Percentiles rank a stretch among this genome's conserved stretches.
Evolutionary conservation across 2,797 vertebrate species (phyloP).

Genomic region (Urosaurus nigricauda): DNA sequence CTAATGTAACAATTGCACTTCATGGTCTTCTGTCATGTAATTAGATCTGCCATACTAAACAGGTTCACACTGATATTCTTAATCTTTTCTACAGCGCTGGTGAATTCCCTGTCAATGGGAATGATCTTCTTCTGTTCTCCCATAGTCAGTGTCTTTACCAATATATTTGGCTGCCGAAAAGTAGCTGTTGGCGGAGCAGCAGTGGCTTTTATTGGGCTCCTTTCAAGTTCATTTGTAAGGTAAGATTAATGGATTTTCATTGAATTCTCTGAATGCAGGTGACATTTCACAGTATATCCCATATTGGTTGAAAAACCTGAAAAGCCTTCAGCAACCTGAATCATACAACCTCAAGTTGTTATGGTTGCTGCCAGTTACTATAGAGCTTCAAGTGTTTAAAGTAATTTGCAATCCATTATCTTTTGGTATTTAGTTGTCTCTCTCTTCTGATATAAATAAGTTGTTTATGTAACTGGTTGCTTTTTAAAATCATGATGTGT

Average conservation of each 20-base stretch:
- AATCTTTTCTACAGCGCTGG: slow-evolving; percentile 87
- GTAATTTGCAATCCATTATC: background rate
- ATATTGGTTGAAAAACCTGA: background rate
- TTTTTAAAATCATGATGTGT: background rate
- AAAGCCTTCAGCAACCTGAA: background rate
- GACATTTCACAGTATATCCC: background rate
- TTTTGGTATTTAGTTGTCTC: background rate
- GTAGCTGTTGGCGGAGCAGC: slow-evolving; percentile 91
- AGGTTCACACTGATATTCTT: slow-evolving; percentile 29
- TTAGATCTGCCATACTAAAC: slow-evolving; percentile 7
- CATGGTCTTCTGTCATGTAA: background rate
- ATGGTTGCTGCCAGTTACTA: background rate
- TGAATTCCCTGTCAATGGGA: slow-evolving; percentile 95
- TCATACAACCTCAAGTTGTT: background rate
- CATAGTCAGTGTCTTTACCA: slow-evolving; percentile 94
- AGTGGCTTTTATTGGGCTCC: slow-evolving; percentile 87
- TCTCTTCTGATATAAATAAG: background rate
- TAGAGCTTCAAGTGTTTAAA: background rate
- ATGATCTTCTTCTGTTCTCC: slow-evolving; percentile 99
- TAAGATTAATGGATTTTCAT: slow-evolving; percentile 74
- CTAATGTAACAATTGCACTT: background rate
- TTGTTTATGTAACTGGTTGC: background rate
- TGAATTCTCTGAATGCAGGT: background rate
- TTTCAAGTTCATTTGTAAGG: slow-evolving; percentile 94
- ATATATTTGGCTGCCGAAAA: slow-evolving; percentile 89